Percentiles rank a stretch among this genome's conserved stretches.
These are phyloP conservation scores for Pasiphila rectangulata DNA, from an alignment of 2,888 invertebrate species.

Conservation along the genomic window DNA sequence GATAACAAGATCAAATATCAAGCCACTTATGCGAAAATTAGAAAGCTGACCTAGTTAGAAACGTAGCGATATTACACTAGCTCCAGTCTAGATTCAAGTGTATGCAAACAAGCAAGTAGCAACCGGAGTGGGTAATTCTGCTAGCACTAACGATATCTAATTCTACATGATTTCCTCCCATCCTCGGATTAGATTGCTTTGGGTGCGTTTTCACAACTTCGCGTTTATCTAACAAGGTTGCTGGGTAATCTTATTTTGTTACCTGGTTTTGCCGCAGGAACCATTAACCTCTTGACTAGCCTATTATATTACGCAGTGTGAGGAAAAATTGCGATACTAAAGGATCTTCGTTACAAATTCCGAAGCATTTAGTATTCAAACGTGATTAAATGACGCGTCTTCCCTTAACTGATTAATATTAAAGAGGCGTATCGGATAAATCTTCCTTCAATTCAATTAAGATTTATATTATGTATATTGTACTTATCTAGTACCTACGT, in stretches of 20 bases:
- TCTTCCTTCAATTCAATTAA: constrained; percentile 17
- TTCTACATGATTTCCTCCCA: constrained; percentile 10
- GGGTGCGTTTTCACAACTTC: constrained; percentile 1
- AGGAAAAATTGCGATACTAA: neutral
- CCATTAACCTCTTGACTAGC: no score
- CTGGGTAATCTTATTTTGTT: neutral
- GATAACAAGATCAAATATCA: neutral
- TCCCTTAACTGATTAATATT: constrained; percentile 23
- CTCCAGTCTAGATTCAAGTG: constrained; percentile 9
- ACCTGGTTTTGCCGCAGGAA: neutral
- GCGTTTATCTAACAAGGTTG: neutral
- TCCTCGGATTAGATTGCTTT: constrained; percentile 4
- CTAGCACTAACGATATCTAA: constrained; percentile 10
- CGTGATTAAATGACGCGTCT: constrained; percentile 7
- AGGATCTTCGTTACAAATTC: neutral
- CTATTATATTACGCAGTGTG: no score
- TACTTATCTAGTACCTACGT: neutral
- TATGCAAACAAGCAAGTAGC: constrained; percentile 16
- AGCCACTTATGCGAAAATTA: constrained; percentile 1
- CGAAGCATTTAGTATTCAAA: constrained; percentile 10
- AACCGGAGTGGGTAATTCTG: constrained; percentile 5
- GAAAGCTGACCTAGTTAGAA: constrained; percentile 6
- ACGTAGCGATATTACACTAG: neutral
- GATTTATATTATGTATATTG: constrained; percentile 1
- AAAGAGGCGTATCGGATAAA: constrained; percentile 22